phyloP scores from a whole-genome alignment of 2,888 invertebrate genomes.

The Nephrotoma flavescens region DNA sequence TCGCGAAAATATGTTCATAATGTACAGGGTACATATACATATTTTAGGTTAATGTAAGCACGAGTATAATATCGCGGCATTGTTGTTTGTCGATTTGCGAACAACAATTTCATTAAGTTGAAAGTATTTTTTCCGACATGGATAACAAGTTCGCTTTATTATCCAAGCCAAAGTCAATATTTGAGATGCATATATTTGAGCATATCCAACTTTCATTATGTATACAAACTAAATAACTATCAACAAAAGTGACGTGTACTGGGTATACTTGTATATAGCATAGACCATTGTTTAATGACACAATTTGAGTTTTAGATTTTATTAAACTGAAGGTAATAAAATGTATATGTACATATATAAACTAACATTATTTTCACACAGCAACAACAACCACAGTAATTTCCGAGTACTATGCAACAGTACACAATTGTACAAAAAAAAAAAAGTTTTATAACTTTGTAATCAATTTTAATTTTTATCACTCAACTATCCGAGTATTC shows the following conservation, averaged over 20 bases:
- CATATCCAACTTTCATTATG: not conserved
- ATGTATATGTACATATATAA: not conserved
- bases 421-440: not conserved
- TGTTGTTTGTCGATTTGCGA: not conserved
- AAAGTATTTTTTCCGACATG: not conserved
- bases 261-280: not conserved
- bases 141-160: not conserved
- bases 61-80: not conserved
- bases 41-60: too few species aligned
- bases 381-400: not conserved
- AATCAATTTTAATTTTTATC: not conserved
- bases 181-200: not conserved
- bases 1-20: too few species aligned
- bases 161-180: not conserved
- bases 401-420: not conserved
- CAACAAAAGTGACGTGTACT: not conserved
- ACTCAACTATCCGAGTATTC: not conserved
- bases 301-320: not conserved
- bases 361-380: not conserved
- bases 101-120: not conserved
- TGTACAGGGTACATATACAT: too few species aligned
- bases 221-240: not conserved
- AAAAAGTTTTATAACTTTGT: not conserved
- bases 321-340: not conserved
- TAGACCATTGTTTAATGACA: not conserved